Base-by-base conservation (phyloP, 2,888 invertebrate genomes). In the Incurvaria masculella region DNA sequence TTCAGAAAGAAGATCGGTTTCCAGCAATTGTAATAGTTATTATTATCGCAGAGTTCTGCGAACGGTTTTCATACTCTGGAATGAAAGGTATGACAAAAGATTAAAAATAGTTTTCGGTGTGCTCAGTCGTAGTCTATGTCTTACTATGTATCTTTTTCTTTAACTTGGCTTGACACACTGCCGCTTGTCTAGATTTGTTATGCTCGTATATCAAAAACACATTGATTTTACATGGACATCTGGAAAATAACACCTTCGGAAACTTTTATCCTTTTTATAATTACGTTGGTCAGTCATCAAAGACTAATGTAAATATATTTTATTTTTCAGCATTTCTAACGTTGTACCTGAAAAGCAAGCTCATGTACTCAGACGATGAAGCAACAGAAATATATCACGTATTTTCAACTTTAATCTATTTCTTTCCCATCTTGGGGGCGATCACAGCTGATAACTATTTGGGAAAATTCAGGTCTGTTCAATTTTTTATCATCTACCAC, bases 41-140 rank as follows among this genome's bases (percentile, higher is more conserved):
- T 60, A 82, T 97, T 57, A 83, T 88, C 59, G 93, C 94, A 72
- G 97, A 97, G 68, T 96, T 97, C 69, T 97, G 97, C 69, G 97
- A 97, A 72, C 81, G 97, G 52, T 97, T 97, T 72, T 91, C 90
- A 49, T 97, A 85, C 70, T 97, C 96, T 80, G 97, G 97, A 62
- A 89, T 95, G 89, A 83, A 88, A 83, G 90, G 94, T 95, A 75
- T 83, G 84, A 8, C 18, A 10, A 17, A 14, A 40, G 8, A 16
- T 8, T 10, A 14, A 8, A 6, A 26, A 19, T 17, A n/a, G 14
- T 14, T 14, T 10, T 8, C 20, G 16, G 16, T 19, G 6, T 19
- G n/a, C 10, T 19, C 11, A 6, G 10, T 10, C 6, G 21, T 10
- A 16, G 40, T 10, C 43, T 5, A 14, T 27, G 19, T 17, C 6